Evolutionary conservation across 2,797 vertebrate species (phyloP).

Genomic region (Argentina silus): DNA sequence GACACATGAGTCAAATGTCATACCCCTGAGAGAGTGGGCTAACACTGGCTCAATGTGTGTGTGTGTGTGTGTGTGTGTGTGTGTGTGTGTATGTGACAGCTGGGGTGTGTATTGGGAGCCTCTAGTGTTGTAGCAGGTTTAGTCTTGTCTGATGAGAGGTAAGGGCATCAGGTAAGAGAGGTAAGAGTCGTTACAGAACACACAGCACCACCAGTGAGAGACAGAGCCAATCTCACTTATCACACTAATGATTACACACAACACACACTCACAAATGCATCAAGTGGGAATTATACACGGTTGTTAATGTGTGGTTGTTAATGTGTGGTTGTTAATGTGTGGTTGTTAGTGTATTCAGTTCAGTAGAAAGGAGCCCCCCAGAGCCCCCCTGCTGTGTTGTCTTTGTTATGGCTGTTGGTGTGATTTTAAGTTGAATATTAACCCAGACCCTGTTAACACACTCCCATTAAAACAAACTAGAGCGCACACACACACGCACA

Average conservation of each 20-base stretch:
- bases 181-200: no score
- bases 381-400: background rate
- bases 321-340: background rate
- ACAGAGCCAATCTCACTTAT: background rate
- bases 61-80: constrained; percentile 22
- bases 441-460: background rate
- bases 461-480: background rate
- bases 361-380: no score
- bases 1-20: constrained; percentile 8
- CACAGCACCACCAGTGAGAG: background rate
- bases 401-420: background rate
- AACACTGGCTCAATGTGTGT: background rate
- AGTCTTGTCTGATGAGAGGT: constrained; percentile 31
- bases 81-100: constrained; percentile 7
- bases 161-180: no score
- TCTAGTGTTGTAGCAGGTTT: constrained; percentile 14
- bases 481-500: constrained; percentile 31
- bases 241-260: background rate
- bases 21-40: background rate
- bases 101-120: constrained; percentile 5
- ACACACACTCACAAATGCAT: background rate
- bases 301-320: background rate
- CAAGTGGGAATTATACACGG: background rate
- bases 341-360: background rate
- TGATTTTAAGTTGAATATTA: background rate